Conservation (phyloP, 2,113 vertebrate species). For the Halichoerus grypus region DNA sequence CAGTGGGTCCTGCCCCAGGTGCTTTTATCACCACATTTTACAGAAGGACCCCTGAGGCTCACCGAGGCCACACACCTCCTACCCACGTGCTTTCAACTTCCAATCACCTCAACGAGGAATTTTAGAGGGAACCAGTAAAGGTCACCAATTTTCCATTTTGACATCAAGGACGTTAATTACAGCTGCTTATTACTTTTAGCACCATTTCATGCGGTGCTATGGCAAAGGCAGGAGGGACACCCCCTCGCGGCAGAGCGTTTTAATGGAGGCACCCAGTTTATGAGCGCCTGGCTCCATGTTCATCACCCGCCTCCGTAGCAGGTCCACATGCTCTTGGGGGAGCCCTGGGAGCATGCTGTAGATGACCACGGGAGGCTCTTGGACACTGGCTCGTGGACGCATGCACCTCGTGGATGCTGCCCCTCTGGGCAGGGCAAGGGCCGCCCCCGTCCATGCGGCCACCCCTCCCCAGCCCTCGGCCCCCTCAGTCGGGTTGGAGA, state of each 20-base stretch:
- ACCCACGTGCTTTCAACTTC: neutral
- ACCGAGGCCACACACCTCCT: rapidly evolving
- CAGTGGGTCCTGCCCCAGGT: rapidly evolving
- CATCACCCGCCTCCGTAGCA: neutral
- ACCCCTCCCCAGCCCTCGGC: no score
- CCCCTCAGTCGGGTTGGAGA: neutral
- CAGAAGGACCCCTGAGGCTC: neutral
- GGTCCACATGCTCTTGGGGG: neutral
- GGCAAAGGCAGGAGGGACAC: neutral
- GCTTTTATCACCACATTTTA: no score
- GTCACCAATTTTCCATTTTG: neutral
- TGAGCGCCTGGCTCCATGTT: neutral
- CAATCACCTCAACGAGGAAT: neutral
- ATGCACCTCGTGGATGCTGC: no score
- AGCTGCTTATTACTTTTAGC: neutral
- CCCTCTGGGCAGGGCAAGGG: neutral
- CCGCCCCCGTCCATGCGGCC: neutral
- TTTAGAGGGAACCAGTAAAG: neutral
- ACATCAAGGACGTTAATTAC: neutral
- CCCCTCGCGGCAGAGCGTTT: neutral
- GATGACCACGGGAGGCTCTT: neutral
- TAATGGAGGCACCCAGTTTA: neutral
- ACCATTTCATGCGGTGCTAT: rapidly evolving
- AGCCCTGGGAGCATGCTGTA: no score
- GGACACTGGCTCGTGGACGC: neutral